Conservation (phyloP, 2,888 invertebrate genomes). For the Plagodis dolabraria region DNA sequence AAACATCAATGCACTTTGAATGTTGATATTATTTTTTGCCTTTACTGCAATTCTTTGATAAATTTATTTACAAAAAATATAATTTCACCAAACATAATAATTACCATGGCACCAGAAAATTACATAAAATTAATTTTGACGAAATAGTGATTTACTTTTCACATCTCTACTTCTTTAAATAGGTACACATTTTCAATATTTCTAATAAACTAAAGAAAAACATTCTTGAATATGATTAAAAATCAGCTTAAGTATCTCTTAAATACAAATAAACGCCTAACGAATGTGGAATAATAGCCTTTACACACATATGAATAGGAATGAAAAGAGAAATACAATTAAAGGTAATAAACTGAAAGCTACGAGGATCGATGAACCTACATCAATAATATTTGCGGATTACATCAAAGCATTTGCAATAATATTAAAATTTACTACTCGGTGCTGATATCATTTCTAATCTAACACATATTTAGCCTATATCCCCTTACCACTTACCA, state of each 20-base stretch:
- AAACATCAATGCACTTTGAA: too few species aligned
- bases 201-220: conserved; percentile 4
- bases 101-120: conserved; percentile 24
- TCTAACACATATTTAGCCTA: too few species aligned
- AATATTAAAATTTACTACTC: neutral
- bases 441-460: too few species aligned
- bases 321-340: conserved; percentile 37
- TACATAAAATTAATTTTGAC: conserved; percentile 11
- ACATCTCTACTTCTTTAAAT: too few species aligned
- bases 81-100: conserved; percentile 26
- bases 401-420: neutral
- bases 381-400: too few species aligned
- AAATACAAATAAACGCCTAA: conserved; percentile 6
- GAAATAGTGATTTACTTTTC: too few species aligned
- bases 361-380: conserved; percentile 31
- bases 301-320: conserved; percentile 34
- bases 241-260: conserved; percentile 6
- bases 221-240: conserved; percentile 2
- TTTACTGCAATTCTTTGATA: too few species aligned
- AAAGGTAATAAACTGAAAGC: conserved; percentile 30
- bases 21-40: too few species aligned
- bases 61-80: conserved; percentile 8
- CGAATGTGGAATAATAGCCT: conserved; percentile 14
- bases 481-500: too few species aligned
- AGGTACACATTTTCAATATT: too few species aligned